Base-by-base conservation (phyloP, 2,113 vertebrate species). In the Zingel zingel region DNA sequence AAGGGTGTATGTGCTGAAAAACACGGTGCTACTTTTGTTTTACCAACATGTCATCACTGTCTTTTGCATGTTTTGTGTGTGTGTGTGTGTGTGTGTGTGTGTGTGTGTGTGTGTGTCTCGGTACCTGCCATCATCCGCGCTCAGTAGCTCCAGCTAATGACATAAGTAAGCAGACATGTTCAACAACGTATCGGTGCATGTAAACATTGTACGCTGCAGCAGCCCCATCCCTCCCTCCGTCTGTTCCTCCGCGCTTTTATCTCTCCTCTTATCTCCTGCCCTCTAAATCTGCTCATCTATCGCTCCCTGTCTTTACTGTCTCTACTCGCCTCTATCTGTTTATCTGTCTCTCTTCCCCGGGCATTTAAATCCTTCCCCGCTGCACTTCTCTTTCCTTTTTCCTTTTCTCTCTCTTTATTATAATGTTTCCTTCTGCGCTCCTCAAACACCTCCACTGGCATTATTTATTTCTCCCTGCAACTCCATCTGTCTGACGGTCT, bases 121-220 rank as follows among this genome's bases (percentile, higher is more conserved):
- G 27, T 86, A 80, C 79, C 82, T 83, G 83, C 50, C 43, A 25
- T 70, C 69, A 53, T 71, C 67, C 1, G 19, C 50, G 15, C 33
- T 86, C 58, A 57, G 70, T 79, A 61, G 77, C 61, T 61, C 39
- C 72, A 71, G 79, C 79, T 91, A 91, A 92, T 89, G 90, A 91
- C 87, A 90, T 85, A 90, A 91, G 89, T 81, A 90, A 87, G 91
- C 77, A 90, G 86, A 88, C 88, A 86, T 91, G 91, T 89, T 91
- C 75, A 85, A 75, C 90, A 89, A 79, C 47, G 53, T 89, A 88
- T 79, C 74, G 85, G 76, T 70, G 91, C 87, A 91, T 94, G 89
- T 93, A 93, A 93, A 94, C 92, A 93, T 83, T 77, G 74, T 70
- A 84, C 25, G 61, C 72, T 76, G 74, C 79, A 74, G 68, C 77